Conservation (phyloP, 1,140 invertebrate species). For the Sitophilus oryzae region DNA sequence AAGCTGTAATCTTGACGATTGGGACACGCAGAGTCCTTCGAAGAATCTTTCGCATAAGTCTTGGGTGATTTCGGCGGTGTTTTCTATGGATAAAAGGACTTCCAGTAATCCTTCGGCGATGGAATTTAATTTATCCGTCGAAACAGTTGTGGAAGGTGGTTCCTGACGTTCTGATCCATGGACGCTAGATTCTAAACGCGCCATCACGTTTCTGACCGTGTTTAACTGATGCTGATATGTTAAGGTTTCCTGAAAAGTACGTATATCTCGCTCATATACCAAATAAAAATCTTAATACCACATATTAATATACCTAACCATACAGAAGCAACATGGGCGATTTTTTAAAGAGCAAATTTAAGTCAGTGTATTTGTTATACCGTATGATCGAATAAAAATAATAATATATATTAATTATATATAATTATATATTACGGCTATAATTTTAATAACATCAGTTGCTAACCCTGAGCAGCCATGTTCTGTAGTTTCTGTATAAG, state of each 20-base stretch:
- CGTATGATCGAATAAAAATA: too few relatives aligned
- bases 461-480: too few relatives aligned
- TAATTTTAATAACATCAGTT: too few relatives aligned
- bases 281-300: too few relatives aligned
- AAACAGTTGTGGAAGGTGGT: constrained; percentile 47
- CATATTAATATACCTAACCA: too few relatives aligned
- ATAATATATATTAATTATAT: too few relatives aligned
- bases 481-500: too few relatives aligned
- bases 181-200: constrained; percentile 52
- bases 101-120: constrained; percentile 76
- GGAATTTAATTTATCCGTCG: constrained; percentile 71
- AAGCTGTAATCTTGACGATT: constrained; percentile 57
- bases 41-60: constrained; percentile 63
- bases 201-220: constrained; percentile 65
- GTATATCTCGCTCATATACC: too few relatives aligned
- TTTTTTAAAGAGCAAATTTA: too few relatives aligned
- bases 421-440: too few relatives aligned
- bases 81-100: constrained; percentile 65
- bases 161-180: neutral
- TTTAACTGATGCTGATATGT: constrained; percentile 76
- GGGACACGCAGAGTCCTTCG: constrained; percentile 57
- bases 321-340: too few relatives aligned
- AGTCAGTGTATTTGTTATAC: too few relatives aligned
- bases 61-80: constrained; percentile 56
- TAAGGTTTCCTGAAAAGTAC: constrained; percentile 63